These are phyloP conservation scores for Philypnodon macrostomus DNA, from an alignment of 2,797 vertebrate genomes.

Conservation along the genomic window DNA sequence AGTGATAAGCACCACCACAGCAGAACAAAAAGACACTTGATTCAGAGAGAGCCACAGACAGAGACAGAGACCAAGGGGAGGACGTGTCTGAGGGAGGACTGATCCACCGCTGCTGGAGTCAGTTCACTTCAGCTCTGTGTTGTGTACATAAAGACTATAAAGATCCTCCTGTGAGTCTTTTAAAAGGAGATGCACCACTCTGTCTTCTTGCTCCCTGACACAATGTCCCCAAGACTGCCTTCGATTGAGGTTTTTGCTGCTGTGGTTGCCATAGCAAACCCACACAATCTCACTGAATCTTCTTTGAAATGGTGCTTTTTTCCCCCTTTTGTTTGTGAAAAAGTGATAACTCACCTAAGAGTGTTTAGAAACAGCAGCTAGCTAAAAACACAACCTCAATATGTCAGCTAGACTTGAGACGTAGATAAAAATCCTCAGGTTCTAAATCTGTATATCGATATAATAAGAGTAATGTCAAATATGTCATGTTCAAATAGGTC, in stretches of 20 bases:
- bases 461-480: too few relatives aligned
- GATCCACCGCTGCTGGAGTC: constrained; percentile 23
- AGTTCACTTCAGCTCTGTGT: constrained; percentile 30
- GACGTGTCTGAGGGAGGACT: constrained; percentile 24
- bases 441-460: too few relatives aligned
- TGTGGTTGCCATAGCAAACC: constrained; percentile 53
- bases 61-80: constrained; percentile 31
- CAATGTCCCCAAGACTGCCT: constrained; percentile 16
- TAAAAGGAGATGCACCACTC: constrained; percentile 19
- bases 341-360: too few relatives aligned
- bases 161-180: constrained; percentile 26
- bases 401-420: too few relatives aligned
- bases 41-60: constrained; percentile 41
- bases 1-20: constrained; percentile 64
- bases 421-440: too few relatives aligned
- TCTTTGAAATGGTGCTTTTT: constrained; percentile 20
- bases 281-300: constrained; percentile 23
- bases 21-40: constrained; percentile 75
- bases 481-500: too few relatives aligned
- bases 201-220: constrained; percentile 30
- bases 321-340: constrained; percentile 12
- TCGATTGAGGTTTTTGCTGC: constrained; percentile 27
- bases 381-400: neutral
- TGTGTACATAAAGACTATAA: constrained; percentile 27
- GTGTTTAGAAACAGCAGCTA: too few relatives aligned